Base-by-base conservation (phyloP, 2,888 invertebrate species). In the Diplazon laetatorius region DNA sequence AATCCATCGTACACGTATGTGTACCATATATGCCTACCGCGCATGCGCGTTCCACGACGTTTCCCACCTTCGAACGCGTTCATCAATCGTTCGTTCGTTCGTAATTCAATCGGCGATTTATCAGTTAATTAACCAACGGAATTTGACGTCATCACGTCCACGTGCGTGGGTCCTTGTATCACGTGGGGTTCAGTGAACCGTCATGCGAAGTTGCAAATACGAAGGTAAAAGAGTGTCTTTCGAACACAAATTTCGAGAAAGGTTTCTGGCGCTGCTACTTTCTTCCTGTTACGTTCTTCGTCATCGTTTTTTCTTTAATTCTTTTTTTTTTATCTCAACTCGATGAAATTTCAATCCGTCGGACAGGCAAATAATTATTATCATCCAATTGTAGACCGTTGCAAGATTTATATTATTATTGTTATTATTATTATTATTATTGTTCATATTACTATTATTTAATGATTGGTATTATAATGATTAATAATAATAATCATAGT, bases 61-160 rank as follows among this genome's bases (percentile, higher is more conserved):
- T 18, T 35, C 48, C 63, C 46, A 48, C 30, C 16, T 48, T 63
- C 48, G n/a, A 22, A 48, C 50, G n/a, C n/a, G 37, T 65, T 46
- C 50, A 52, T 65, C 65, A 39, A 65, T 50, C 65, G 65, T 20
- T 50, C 16, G 14, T 20, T 50, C 50, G 65, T 39, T 70, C 50
- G 60, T 70, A 50, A 70, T 62, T 70, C 50, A 60, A 50, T 70
- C 70, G 50, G 30, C n/a, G n/a, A 39, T 60, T 52, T 70, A 70
- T 60, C 50, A 37, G 70, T 42, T 70, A 70, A 70, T 70, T 52
- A 70, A 16, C 8, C 35, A n/a, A 10, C 44, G 35, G 22, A n/a
- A 22, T 57, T 10, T 14, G 50, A 62, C 60, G 60, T 16, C 37
- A 70, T 70, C 60, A 52, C 70, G 50, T 60, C 60, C 60, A 60